phyloP scores from a whole-genome alignment of 2,888 invertebrate genomes.

The Exephanes ischioxanthus region DNA sequence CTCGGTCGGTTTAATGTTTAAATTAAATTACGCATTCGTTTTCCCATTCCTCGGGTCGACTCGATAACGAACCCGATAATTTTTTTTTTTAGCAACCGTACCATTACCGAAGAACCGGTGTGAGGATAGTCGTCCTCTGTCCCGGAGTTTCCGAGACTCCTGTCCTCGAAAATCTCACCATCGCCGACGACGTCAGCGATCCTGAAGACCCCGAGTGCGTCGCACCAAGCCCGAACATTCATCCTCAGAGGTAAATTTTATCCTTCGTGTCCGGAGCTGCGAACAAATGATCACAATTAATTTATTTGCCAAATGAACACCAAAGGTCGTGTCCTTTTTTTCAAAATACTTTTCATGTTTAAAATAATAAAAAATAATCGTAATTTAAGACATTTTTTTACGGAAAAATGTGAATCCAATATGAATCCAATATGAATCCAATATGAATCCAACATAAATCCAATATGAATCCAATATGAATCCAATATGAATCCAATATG shows the following conservation, averaged over 20 bases:
- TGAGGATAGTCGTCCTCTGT: slow-evolving; percentile 80
- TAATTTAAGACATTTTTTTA: too few species aligned
- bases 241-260: slow-evolving; percentile 72
- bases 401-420: too few species aligned
- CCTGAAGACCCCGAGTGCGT: slow-evolving; percentile 55
- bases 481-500: too few species aligned
- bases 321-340: not conserved
- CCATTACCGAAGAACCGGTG: slow-evolving; percentile 81
- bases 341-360: too few species aligned
- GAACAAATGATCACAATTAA: not conserved
- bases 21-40: not conserved
- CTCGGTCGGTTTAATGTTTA: slow-evolving; percentile 75
- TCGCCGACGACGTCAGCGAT: slow-evolving; percentile 50
- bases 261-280: not conserved
- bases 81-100: slow-evolving; percentile 79
- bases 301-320: not conserved
- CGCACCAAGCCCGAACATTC: slow-evolving; percentile 66
- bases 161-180: slow-evolving; percentile 68
- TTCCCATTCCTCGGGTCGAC: not conserved
- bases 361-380: too few species aligned
- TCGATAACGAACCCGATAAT: not conserved
- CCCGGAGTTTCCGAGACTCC: slow-evolving; percentile 78
- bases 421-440: too few species aligned
- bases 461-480: too few species aligned
- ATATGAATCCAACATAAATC: too few species aligned